Conservation (phyloP, 2,797 vertebrate species). For the Scolopax rusticola region DNA sequence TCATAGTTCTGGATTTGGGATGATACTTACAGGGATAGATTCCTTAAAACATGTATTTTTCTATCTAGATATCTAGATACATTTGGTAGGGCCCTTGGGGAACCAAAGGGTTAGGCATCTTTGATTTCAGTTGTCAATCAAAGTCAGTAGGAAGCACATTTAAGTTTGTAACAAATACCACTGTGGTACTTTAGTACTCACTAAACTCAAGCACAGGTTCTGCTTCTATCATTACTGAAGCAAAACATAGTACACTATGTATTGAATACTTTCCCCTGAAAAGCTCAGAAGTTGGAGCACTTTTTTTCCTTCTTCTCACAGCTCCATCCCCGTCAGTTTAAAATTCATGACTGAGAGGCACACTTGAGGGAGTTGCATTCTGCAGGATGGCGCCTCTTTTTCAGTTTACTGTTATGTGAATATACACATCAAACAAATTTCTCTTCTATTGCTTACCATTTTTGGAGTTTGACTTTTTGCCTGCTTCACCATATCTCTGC, state of each 20-base stretch:
- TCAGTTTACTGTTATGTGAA: neutral
- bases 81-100: neutral
- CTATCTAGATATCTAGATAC: neutral
- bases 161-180: slow-evolving; percentile 3
- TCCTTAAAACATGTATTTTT: neutral
- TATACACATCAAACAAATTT: neutral
- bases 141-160: neutral
- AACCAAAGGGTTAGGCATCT: neutral
- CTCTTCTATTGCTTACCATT: neutral
- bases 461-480: neutral
- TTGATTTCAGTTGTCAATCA: slow-evolving; percentile 19
- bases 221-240: neutral
- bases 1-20: neutral
- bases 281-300: neutral
- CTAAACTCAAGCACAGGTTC: neutral
- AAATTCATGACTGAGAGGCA: neutral
- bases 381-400: neutral
- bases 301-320: neutral
- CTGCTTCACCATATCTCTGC: neutral
- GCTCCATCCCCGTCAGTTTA: neutral
- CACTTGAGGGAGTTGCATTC: neutral
- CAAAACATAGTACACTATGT: neutral
- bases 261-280: neutral
- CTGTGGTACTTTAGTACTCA: neutral
- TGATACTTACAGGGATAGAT: neutral